Base-by-base conservation (phyloP, 1,140 invertebrate species). In the Aphidius ervi region DNA sequence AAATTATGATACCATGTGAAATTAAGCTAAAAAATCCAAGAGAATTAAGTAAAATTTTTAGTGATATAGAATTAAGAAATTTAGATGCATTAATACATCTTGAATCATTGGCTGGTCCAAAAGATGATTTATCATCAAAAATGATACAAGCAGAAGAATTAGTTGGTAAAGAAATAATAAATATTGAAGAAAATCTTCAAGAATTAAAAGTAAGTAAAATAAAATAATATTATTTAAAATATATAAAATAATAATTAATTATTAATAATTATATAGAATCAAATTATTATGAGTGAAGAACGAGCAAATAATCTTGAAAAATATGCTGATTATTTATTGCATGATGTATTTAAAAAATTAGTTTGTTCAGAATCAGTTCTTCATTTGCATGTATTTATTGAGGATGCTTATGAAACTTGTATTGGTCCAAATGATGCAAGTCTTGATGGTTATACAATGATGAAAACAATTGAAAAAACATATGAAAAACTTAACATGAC, bases 321-420 rank as follows among this genome's bases (percentile, higher is more conserved):
- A 37, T 72, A 82, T 40, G 77, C 80, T 16, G 71, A 74, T 48
- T 64, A 71, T 52, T 67, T 84, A 39, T 70, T 85, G 7, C 71
- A 78, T 16, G 74, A 76, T 5, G 65, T 78, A 50, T 83, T 84
- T 47, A 72, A 76, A 16, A 70, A 72, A 9, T 64, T 83, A 39
- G 75, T 88, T 3, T 82, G 83, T 40, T 84, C 84, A 57, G 81
- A 83, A 10, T 75, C 79, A 8, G 81, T 83, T 8, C 69, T 87
- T 6, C 82, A 82, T 63, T 66, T 87, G 52, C 79, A 82, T 67
- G 82, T 86, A 52, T 86, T 83, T 67, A 77, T 88, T 23, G 84
- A 88, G 68, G 85, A 86, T 57, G 81, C 87, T 9, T 89, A 86
- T 67, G 84, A 87, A 68, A 80, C 80, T 63, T 77, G 85, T 45